Evolutionary conservation across 35 echinoderm and acorn worm genomes (phyloP).

Genomic region (Amphiura filiformis): DNA sequence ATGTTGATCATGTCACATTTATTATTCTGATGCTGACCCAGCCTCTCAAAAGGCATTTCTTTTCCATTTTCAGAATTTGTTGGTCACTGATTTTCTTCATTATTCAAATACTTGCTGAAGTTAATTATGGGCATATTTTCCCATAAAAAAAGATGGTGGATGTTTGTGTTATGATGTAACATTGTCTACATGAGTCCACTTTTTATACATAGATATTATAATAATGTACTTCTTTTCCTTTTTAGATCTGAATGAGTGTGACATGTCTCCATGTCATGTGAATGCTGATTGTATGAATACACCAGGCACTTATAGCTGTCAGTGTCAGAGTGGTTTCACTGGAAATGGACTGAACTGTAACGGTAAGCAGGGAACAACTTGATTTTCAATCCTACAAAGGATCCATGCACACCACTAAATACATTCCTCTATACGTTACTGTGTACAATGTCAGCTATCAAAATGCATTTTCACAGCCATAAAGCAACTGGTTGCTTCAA

Average conservation of each 20-base stretch:
- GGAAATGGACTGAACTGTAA: slow-evolving; percentile 52
- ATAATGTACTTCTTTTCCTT: neutral
- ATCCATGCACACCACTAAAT: too few species aligned
- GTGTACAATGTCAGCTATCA: too few species aligned
- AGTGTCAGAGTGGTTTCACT: slow-evolving; percentile 56
- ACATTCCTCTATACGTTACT: too few species aligned
- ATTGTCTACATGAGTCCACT: neutral
- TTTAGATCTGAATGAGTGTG: slow-evolving; percentile 87
- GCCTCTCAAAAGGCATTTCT: too few species aligned
- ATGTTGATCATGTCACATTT: too few species aligned
- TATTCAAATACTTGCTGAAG: neutral
- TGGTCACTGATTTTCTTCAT: too few species aligned
- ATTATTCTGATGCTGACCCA: too few species aligned
- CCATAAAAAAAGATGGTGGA: neutral
- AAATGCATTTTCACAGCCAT: too few species aligned
- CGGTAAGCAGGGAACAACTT: slow-evolving; percentile 44
- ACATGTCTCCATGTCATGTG: neutral
- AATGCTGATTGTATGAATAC: slow-evolving; percentile 60
- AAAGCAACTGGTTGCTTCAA: too few species aligned
- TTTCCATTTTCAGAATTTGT: too few species aligned
- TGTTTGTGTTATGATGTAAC: too few species aligned
- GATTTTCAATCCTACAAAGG: too few species aligned
- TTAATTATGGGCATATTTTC: neutral
- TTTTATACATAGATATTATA: neutral
- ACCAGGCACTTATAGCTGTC: slow-evolving; percentile 50